phyloP scores from a whole-genome alignment of 2,888 invertebrate species.

The Mayetiola destructor region DNA sequence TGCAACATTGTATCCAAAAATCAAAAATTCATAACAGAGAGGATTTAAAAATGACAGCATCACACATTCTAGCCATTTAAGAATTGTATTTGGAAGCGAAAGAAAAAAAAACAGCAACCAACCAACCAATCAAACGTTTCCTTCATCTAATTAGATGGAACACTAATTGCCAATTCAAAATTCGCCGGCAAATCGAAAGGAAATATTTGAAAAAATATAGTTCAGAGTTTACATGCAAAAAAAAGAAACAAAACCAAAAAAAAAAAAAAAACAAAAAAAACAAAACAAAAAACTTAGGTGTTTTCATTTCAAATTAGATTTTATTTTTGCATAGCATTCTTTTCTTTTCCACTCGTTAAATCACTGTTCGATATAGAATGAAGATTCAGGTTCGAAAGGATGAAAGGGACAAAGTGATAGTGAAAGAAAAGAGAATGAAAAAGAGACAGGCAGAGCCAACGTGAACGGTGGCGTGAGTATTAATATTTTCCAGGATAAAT shows the following conservation, averaged over 20 bases:
- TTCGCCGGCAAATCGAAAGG: no score
- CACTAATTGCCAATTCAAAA: no score
- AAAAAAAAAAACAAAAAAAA: slow-evolving; percentile 5
- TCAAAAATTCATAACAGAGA: no score
- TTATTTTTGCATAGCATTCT: background rate
- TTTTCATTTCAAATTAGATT: slow-evolving; percentile 6
- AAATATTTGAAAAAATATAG: slow-evolving; percentile 6
- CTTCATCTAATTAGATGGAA: background rate
- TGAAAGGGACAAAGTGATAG: background rate
- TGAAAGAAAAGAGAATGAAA: background rate
- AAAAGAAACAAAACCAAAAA: slow-evolving; percentile 1
- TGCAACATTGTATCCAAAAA: no score
- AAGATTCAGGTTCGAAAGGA: background rate
- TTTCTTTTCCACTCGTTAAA: background rate
- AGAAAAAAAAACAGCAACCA: no score
- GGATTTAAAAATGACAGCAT: no score
- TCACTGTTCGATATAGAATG: background rate
- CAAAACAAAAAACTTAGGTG: background rate
- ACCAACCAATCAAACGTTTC: no score
- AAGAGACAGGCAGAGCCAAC: background rate
- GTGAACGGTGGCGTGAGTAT: background rate
- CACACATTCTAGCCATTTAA: no score
- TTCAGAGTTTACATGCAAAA: slow-evolving; percentile 7
- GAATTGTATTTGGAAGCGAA: slow-evolving; percentile 3
- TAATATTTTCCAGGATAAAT: no score